phyloP scores from a whole-genome alignment of 2,797 vertebrate species.

The Trichosurus vulpecula region DNA sequence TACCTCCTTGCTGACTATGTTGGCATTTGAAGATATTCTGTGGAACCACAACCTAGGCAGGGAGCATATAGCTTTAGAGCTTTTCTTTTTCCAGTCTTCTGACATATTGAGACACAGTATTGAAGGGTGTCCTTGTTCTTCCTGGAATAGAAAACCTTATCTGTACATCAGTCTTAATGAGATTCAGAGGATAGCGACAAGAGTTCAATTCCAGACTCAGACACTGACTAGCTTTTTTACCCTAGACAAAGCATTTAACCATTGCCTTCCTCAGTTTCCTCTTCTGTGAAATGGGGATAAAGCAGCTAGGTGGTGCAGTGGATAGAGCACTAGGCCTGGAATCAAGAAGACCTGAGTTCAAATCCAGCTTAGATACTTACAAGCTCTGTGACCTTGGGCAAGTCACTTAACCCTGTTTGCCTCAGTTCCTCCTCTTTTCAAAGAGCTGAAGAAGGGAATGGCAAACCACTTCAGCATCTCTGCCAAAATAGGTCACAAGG shows the following conservation, averaged over 20 bases:
- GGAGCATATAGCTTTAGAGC: no score
- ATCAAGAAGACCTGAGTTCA: no score
- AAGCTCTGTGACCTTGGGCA: no score
- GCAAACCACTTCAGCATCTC: not conserved
- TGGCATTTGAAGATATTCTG: not conserved
- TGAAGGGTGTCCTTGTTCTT: not conserved
- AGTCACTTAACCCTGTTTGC: no score
- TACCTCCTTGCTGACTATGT: not conserved
- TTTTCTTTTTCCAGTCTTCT: not conserved
- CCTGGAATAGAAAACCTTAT: not conserved
- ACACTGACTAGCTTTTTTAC: no score
- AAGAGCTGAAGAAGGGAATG: not conserved
- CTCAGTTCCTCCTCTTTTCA: no score
- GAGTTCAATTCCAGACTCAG: not conserved
- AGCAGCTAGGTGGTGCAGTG: no score
- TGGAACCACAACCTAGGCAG: not conserved
- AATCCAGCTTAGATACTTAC: no score
- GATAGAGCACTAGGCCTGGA: no score
- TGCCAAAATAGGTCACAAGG: not conserved
- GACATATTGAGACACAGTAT: not conserved
- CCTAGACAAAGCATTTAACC: no score
- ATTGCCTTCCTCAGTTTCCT: no score
- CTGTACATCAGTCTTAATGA: not conserved
- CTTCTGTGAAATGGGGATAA: no score
- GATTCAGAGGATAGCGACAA: not conserved